Base-by-base conservation (phyloP, 2,113 vertebrate species). In the Microtus richardsoni region DNA sequence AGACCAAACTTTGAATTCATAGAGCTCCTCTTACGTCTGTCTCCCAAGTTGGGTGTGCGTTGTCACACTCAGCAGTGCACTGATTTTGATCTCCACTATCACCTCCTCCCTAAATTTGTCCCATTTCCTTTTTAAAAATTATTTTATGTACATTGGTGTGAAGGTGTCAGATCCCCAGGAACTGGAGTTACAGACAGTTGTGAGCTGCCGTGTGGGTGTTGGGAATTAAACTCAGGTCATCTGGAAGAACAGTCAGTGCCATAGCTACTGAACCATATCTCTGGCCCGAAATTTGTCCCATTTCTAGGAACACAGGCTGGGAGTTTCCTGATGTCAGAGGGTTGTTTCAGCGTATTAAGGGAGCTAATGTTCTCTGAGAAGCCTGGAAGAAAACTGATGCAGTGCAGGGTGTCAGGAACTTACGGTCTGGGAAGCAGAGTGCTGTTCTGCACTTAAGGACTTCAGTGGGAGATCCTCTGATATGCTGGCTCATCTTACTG, bases 401-500 rank as follows among this genome's bases (percentile, higher is more conserved):
- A 41, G 33, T 28, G 0, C 11, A 36, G 39, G 36, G 39, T 12
- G 30, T 26, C 14, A 41, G 49, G 28, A 33, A 33, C 19, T 73
- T 7, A 1, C 70, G 28, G 79, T 49, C 49, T 75, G 8, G 36
- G 68, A 54, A 84, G 26, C 16, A 30, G 64, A 88, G 30, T 6
- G 30, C 5, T 75, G 3, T 36, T 44, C 36, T 93, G 16, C 49
- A 22, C 33, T 39, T 33, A 83, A 16, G 2, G 7, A 39, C 75
- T 54, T 91, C 33, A 60, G 94, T 66, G 73, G 86, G 58, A 82
- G 79, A 73, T 66, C 4, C 58, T 3, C 5, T 86, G 58, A 16
- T 36, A 2, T 79, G 33, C 71, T 68, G 52, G 70, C 66, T 90
- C 54, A 71, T 84, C 87, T 94, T 96, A 70, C 66, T 93, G 54